Evolutionary conservation across 1,140 invertebrate species (phyloP), one percentile per base, ranked within the genome.

Genomic region (Chrysoperla carnea): DNA sequence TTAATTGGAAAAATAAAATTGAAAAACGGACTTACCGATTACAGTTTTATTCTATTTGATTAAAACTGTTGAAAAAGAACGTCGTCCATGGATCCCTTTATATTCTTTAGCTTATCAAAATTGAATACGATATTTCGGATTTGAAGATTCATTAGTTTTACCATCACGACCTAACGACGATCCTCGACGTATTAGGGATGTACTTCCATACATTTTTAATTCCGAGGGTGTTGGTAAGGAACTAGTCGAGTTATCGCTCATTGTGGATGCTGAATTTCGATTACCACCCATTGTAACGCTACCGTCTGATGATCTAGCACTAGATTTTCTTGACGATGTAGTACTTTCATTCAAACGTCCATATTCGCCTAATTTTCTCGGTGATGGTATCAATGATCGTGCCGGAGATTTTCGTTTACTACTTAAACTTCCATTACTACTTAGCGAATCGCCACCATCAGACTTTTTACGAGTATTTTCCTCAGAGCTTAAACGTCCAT

Each of bases 81-180:
- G 17, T 23, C 5, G 17, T 23, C 2, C 5, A 23, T 23, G 17
- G 17, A 23, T 3, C 17, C 17, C 2, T 36, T 2, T n/a, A 6
- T 39, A n/a, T 11, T 31, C 13, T 44, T 40, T 23, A 23, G 17
- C 2, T 23, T 23, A 36, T 68, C 62, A 78, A 58, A 78, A 79
- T 49, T 78, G 75, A 53, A 79, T 79, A 28, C 75, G 69, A 58
- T 78, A 79, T 53, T 79, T 78, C 48, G 50, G 52, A 37, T 43
- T 49, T 36, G 55, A 55, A 47, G 70, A 62, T 29, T 62, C 60
- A 44, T 62, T 60, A 41, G 66, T 66, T 46, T 67, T 72, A 44
- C 62, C 54, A 60, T 74, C 43, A 56, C 68, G 51, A 65, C 60
- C 67, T 61, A 67, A 52, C 61, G 69, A 64, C 67, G 61, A 68